Evolutionary conservation across 2,797 vertebrate genomes (phyloP).

Genomic region (Tadarida brasiliensis): DNA sequence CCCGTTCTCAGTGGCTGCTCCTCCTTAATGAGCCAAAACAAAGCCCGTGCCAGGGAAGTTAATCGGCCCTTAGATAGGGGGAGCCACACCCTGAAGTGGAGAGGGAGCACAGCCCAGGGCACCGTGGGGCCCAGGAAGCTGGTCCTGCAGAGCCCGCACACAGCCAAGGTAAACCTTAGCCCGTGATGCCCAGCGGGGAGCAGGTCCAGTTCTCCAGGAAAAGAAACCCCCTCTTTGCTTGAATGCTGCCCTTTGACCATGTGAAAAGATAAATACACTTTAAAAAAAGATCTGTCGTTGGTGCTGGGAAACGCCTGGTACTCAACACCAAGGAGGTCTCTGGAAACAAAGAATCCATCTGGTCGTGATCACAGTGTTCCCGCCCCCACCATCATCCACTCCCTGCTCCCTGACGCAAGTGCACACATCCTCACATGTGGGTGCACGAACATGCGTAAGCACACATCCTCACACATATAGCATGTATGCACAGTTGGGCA

Average conservation of each 20-base stretch:
- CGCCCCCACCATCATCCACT: constrained; percentile 6
- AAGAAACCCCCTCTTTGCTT: neutral
- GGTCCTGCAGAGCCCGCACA: neutral
- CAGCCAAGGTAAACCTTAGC: neutral
- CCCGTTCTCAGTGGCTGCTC: neutral
- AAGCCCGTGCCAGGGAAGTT: constrained; percentile 69
- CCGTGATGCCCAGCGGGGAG: neutral
- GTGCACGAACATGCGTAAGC: neutral
- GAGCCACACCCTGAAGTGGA: constrained; percentile 57
- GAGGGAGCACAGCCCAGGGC: neutral
- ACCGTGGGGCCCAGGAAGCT: neutral
- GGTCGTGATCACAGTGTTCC: neutral
- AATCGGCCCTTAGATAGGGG: constrained; percentile 65
- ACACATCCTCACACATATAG: neutral
- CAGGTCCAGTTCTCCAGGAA: neutral
- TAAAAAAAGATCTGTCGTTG: neutral
- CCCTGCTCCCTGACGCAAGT: constrained; percentile 56
- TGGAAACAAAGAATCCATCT: neutral
- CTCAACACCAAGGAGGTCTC: neutral
- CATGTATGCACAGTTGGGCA: neutral
- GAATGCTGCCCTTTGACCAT: neutral
- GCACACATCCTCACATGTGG: neutral
- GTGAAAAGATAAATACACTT: neutral
- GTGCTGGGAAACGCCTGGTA: constrained; percentile 30
- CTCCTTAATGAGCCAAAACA: constrained; percentile 73